phyloP scores from a whole-genome alignment of 2,888 invertebrate species.

The Heliconius ethilla region DNA sequence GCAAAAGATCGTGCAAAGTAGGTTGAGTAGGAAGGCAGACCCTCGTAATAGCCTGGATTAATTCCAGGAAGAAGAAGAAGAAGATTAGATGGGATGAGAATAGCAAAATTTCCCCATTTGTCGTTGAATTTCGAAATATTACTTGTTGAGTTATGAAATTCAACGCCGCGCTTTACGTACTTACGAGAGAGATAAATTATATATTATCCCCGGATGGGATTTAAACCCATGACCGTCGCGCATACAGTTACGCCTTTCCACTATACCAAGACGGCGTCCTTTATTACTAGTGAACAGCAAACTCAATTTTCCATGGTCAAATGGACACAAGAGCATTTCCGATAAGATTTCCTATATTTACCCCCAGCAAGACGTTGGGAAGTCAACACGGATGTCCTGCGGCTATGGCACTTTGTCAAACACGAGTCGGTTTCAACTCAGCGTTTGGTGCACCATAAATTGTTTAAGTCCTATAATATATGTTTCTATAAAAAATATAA shows the following conservation, averaged over 20 bases:
- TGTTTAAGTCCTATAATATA: not conserved
- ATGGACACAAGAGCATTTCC: conserved; percentile 8
- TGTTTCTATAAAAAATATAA: not conserved
- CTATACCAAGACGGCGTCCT: not conserved
- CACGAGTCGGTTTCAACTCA: conserved; percentile 16
- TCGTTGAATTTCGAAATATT: too few species aligned
- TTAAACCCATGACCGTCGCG: not conserved
- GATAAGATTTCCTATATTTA: conserved; percentile 34
- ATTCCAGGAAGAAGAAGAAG: too few species aligned
- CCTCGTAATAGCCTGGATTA: too few species aligned
- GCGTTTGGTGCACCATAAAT: not conserved
- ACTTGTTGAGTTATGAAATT: too few species aligned
- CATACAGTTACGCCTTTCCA: not conserved
- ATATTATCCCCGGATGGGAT: not conserved
- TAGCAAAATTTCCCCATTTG: too few species aligned
- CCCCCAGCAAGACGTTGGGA: conserved; percentile 22
- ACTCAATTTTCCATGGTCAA: conserved; percentile 19
- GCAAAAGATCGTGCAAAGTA: too few species aligned
- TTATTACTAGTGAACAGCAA: conserved; percentile 1
- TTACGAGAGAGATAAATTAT: not conserved
- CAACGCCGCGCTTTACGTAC: too few species aligned
- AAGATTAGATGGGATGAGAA: too few species aligned
- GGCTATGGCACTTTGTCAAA: conserved; percentile 36
- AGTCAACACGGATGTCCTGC: conserved; percentile 35
- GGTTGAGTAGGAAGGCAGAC: too few species aligned